Evolutionary conservation across 2,797 vertebrate species (phyloP).

Genomic region (Brachyalestes nurse): DNA sequence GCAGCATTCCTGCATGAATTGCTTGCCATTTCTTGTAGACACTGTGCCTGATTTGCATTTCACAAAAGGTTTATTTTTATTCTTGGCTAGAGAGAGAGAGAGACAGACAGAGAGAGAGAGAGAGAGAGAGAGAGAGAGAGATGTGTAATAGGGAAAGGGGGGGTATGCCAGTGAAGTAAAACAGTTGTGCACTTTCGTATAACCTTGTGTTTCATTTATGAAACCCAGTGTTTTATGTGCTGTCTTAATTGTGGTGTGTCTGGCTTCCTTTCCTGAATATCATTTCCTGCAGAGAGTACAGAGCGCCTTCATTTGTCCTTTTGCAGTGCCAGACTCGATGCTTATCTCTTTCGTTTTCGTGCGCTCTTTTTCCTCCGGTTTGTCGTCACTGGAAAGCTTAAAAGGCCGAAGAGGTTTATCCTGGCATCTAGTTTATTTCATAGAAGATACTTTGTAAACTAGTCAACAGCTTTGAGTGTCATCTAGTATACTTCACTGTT

Average conservation of each 20-base stretch:
- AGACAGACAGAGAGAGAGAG: slow-evolving; percentile 26
- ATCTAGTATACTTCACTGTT: neutral
- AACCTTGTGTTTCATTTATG: slow-evolving; percentile 56
- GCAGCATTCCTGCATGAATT: slow-evolving; percentile 62
- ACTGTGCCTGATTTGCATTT: slow-evolving; percentile 62
- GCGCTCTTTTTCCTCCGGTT: slow-evolving; percentile 5
- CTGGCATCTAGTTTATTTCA: slow-evolving; percentile 3
- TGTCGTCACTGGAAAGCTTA: neutral
- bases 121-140: slow-evolving; percentile 34
- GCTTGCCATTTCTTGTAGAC: slow-evolving; percentile 60
- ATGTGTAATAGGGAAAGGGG: slow-evolving; percentile 48
- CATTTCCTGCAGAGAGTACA: slow-evolving; percentile 49
- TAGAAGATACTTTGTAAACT: neutral
- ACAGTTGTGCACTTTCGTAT: slow-evolving; percentile 49
- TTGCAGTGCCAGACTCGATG: slow-evolving; percentile 45
- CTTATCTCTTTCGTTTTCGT: slow-evolving; percentile 39
- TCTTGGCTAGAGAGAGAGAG: slow-evolving; percentile 39
- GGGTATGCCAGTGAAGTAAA: slow-evolving; percentile 47
- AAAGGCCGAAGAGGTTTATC: neutral
- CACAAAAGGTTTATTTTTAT: slow-evolving; percentile 64
- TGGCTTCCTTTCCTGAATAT: slow-evolving; percentile 53
- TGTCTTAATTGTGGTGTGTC: slow-evolving; percentile 53
- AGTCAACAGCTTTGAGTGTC: slow-evolving; percentile 12
- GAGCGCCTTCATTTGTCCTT: slow-evolving; percentile 45
- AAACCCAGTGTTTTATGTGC: slow-evolving; percentile 54